phyloP scores from a whole-genome alignment of 1,140 invertebrate genomes.

The Phymastichus coffea region DNA sequence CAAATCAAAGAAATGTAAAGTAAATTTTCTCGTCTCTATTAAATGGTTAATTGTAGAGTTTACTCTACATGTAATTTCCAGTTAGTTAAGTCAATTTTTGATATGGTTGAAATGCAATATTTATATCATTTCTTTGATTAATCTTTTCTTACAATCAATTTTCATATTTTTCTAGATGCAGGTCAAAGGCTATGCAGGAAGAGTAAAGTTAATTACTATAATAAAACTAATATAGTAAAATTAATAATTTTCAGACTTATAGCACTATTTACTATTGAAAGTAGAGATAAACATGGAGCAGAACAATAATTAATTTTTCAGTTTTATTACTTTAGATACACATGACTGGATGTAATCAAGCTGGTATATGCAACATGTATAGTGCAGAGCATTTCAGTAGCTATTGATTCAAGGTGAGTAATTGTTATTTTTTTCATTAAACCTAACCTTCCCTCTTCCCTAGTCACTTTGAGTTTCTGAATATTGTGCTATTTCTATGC shows the following conservation, averaged over 20 bases:
- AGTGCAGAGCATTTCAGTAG: slow-evolving; percentile 28
- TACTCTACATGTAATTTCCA: slow-evolving; percentile 3
- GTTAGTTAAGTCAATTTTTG: slow-evolving; percentile 10
- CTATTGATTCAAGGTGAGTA: slow-evolving; percentile 39
- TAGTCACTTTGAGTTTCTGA: slow-evolving; percentile 22
- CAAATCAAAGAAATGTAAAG: slow-evolving; percentile 26
- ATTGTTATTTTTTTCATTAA: slow-evolving; percentile 15
- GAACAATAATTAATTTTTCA: slow-evolving; percentile 14
- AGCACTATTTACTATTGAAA: background rate
- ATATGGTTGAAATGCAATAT: background rate
- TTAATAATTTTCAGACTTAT: slow-evolving; percentile 32
- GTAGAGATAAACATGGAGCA: background rate
- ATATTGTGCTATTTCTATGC: slow-evolving; percentile 25
- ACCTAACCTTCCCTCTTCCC: slow-evolving; percentile 16
- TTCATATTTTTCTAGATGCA: slow-evolving; percentile 19
- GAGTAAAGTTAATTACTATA: background rate
- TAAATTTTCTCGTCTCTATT: no score
- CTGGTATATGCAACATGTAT: slow-evolving; percentile 10
- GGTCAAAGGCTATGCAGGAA: background rate
- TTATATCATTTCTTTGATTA: slow-evolving; percentile 39
- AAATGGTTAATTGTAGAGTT: no score
- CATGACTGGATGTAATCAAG: background rate
- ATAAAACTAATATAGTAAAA: slow-evolving; percentile 4
- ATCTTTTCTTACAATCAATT: slow-evolving; percentile 6
- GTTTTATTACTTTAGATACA: slow-evolving; percentile 27